Conservation (phyloP, 2,888 invertebrate species). For the Atherix ibis region DNA sequence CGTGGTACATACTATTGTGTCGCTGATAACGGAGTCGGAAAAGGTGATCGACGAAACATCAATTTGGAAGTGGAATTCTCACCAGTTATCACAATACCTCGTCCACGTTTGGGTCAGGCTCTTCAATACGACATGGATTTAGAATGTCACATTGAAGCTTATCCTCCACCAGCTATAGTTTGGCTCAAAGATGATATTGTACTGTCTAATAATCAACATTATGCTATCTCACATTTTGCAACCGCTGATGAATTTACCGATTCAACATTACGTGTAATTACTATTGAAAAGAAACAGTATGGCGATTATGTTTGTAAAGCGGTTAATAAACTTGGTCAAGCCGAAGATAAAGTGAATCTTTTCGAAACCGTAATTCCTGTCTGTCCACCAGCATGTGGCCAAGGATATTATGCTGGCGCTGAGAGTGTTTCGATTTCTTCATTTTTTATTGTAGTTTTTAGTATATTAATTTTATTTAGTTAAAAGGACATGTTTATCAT, state of each 20-base stretch:
- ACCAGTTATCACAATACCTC: constrained; percentile 70
- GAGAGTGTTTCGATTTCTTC: constrained; percentile 26
- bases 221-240: constrained; percentile 78
- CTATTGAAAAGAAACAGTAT: constrained; percentile 80
- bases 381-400: constrained; percentile 77
- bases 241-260: constrained; percentile 86
- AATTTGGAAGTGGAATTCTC: constrained; percentile 82
- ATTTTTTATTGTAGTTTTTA: constrained; percentile 36
- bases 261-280: constrained; percentile 74
- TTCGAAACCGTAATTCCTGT: constrained; percentile 84
- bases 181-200: constrained; percentile 78
- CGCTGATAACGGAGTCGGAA: constrained; percentile 77
- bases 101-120: constrained; percentile 70
- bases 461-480: constrained; percentile 32
- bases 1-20: constrained; percentile 89
- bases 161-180: constrained; percentile 81
- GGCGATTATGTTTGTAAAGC: constrained; percentile 77
- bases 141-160: constrained; percentile 88
- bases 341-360: constrained; percentile 63
- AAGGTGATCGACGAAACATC: constrained; percentile 69
- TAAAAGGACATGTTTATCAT: no score
- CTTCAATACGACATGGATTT: constrained; percentile 87
- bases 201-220: constrained; percentile 79
- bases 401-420: constrained; percentile 25
- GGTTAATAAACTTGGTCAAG: constrained; percentile 70